phyloP scores from a whole-genome alignment of 2,888 invertebrate genomes.

The Tholera decimalis region DNA sequence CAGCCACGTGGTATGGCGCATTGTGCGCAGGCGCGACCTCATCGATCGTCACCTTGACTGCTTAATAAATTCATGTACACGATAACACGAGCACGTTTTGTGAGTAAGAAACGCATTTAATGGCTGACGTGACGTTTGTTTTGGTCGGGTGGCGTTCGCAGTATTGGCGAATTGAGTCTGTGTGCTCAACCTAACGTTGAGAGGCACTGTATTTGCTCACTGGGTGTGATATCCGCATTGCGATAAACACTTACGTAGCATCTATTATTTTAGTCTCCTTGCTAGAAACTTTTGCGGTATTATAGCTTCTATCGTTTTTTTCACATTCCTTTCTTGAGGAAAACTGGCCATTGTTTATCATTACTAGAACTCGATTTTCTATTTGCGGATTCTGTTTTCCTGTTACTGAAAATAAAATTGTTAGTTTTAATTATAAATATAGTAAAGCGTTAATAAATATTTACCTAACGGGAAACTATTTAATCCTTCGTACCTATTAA shows the following conservation, averaged over 20 bases:
- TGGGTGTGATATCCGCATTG: conserved; percentile 54
- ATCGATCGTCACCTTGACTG: conserved; percentile 89
- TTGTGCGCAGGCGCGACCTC: conserved; percentile 79
- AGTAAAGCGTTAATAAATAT: neutral
- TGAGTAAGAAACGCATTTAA: conserved; percentile 73
- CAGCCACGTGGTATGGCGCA: conserved; percentile 79
- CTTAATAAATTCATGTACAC: conserved; percentile 87
- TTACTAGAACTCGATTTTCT: conserved; percentile 1
- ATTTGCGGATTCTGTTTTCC: neutral
- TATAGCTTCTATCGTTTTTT: conserved; percentile 3
- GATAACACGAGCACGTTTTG: conserved; percentile 70
- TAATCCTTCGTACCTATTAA: too few relatives aligned
- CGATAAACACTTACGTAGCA: conserved; percentile 20
- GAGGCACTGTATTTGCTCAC: conserved; percentile 43
- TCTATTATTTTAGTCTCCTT: conserved; percentile 18
- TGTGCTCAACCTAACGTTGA: conserved; percentile 26
- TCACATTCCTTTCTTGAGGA: conserved; percentile 18
- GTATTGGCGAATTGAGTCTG: conserved; percentile 40
- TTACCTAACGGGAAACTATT: neutral
- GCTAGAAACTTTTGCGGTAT: neutral
- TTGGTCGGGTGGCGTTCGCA: conserved; percentile 54
- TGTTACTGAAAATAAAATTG: neutral
- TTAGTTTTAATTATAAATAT: neutral
- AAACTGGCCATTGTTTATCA: conserved; percentile 8
- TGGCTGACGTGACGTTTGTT: conserved; percentile 63